phyloP scores from a whole-genome alignment of 2,113 vertebrate species.

The Mesocricetus auratus region DNA sequence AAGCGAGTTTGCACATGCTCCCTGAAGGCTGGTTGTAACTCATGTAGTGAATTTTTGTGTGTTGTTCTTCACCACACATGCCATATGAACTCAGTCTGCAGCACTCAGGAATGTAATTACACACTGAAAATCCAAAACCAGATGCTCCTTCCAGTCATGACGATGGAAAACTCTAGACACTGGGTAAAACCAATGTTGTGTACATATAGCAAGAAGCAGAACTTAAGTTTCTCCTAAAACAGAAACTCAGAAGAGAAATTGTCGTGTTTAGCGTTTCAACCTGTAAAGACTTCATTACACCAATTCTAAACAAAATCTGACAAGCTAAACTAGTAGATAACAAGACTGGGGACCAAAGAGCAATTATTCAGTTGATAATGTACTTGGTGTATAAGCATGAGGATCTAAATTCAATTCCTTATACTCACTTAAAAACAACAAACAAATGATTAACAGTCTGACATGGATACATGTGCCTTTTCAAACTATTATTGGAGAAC shows the following conservation, averaged over 20 bases:
- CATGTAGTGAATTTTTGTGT: neutral
- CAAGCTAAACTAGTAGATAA: neutral
- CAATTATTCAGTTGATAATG: neutral
- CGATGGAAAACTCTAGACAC: neutral
- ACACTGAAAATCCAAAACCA: neutral
- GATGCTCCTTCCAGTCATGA: neutral
- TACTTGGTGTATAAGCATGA: neutral
- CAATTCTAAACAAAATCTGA: constrained; percentile 35
- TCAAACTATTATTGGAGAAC: neutral
- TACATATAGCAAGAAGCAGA: neutral
- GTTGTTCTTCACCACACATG: neutral
- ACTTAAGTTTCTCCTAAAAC: neutral
- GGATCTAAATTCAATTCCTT: neutral
- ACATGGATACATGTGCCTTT: neutral
- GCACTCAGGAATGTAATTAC: neutral
- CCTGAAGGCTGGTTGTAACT: neutral
- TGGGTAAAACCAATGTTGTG: neutral
- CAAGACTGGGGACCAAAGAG: neutral
- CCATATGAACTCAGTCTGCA: neutral
- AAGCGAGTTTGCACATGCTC: neutral
- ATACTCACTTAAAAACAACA: neutral
- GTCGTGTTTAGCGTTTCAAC: neutral
- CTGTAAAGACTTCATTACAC: neutral
- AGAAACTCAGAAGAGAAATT: neutral
- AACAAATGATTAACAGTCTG: neutral